A percentile compares a stretch with the other conserved stretches of the same genome.
phyloP scores from a whole-genome alignment of 2,113 vertebrate species.

The Zosterops japonicus region DNA sequence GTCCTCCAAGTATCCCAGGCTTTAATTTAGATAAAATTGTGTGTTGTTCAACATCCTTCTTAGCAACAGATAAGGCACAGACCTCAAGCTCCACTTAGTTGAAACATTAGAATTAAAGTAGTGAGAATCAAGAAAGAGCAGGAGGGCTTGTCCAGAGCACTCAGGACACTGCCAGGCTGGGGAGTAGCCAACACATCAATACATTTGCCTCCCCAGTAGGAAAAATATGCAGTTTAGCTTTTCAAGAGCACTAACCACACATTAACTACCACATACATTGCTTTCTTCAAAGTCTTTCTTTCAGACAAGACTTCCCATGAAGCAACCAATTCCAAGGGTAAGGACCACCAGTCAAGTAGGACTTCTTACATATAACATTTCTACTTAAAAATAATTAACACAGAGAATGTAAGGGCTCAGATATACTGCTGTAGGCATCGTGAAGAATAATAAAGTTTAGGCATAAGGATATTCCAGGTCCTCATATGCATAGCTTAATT shows the following conservation, averaged over 20 bases:
- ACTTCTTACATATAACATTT: neutral
- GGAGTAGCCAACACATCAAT: neutral
- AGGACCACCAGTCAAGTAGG: neutral
- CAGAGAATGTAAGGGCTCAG: neutral
- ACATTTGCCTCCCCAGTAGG: neutral
- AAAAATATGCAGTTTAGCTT: neutral
- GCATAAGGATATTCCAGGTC: neutral
- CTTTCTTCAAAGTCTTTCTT: neutral
- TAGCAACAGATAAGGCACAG: neutral
- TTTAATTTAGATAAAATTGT: neutral
- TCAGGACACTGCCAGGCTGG: neutral
- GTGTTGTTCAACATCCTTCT: neutral
- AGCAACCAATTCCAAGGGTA: neutral
- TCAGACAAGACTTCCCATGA: neutral
- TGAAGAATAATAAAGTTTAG: neutral
- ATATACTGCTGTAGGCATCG: neutral
- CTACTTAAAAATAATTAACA: neutral
- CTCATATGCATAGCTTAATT: neutral
- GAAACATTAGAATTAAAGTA: accelerated
- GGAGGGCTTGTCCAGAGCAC: neutral
- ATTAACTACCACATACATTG: accelerated
- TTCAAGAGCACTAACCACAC: neutral
- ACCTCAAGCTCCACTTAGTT: neutral
- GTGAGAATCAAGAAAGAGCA: neutral
- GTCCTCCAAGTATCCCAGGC: neutral